phyloP scores from a whole-genome alignment of 2,888 invertebrate genomes.

The Phrixothrix hirtus region DNA sequence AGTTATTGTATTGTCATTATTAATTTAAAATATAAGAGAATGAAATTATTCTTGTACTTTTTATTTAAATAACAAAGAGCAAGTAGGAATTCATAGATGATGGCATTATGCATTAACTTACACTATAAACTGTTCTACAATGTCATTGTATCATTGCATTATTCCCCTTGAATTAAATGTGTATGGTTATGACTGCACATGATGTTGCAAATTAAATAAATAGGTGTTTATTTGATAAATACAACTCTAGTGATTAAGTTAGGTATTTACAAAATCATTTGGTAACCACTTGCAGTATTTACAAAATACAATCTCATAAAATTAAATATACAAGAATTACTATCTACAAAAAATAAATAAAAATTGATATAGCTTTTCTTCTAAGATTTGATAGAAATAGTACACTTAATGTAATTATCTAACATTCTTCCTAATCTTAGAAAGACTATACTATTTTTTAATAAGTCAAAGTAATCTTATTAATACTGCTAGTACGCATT shows the following conservation, averaged over 20 bases:
- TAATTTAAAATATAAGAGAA: background rate
- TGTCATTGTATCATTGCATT: conserved; percentile 37
- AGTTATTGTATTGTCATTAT: background rate
- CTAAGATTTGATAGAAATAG: too few relatives aligned
- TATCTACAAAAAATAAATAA: too few relatives aligned
- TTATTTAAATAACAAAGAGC: conserved; percentile 47
- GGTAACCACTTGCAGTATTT: conserved; percentile 27
- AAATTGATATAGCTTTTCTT: too few relatives aligned
- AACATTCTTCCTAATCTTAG: background rate
- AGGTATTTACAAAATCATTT: conserved; percentile 43
- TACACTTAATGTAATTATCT: conserved; percentile 1
- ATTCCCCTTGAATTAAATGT: conserved; percentile 40
- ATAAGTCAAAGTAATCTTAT: conserved; percentile 6
- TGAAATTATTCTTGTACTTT: conserved; percentile 23
- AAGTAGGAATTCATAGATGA: conserved; percentile 48
- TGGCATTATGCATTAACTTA: conserved; percentile 43
- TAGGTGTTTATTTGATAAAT: conserved; percentile 44
- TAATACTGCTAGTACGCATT: conserved; percentile 14
- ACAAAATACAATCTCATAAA: conserved; percentile 5
- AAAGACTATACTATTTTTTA: too few relatives aligned
- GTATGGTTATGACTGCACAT: conserved; percentile 42
- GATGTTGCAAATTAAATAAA: conserved; percentile 44
- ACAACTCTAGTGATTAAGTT: conserved; percentile 44
- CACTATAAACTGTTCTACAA: conserved; percentile 41
- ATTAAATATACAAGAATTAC: background rate